Evolutionary conservation across 2,113 vertebrate genomes (phyloP).

Genomic region (Dromaius novaehollandiae): DNA sequence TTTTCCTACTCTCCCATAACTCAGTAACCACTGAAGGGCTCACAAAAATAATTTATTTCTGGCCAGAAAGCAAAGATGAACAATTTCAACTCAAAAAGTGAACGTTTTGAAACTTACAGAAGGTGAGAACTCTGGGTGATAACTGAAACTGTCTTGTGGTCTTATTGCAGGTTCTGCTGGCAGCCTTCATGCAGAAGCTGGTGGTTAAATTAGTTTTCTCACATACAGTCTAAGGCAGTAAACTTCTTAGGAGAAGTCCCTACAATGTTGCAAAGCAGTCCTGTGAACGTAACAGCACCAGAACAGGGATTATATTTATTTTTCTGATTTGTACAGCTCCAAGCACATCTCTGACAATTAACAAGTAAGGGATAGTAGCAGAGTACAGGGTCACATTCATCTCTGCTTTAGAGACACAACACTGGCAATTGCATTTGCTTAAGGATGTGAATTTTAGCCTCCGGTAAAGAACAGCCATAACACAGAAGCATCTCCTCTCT

Average conservation of each 20-base stretch:
- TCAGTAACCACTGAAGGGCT: background rate
- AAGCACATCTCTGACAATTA: background rate
- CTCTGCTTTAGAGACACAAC: accelerated
- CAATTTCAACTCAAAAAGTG: background rate
- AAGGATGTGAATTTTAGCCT: background rate
- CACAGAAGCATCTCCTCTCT: background rate
- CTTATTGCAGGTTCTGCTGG: background rate
- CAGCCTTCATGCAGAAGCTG: background rate
- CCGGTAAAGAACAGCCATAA: accelerated
- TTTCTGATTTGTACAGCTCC: background rate
- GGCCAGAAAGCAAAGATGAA: background rate
- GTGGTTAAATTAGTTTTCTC: background rate
- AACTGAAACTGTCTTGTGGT: background rate
- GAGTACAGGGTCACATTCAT: background rate
- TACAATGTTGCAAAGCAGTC: background rate
- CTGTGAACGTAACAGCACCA: accelerated
- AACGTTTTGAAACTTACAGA: background rate
- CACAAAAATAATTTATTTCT: background rate
- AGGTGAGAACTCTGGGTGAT: background rate
- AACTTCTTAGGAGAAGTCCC: background rate
- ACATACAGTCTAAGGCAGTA: background rate
- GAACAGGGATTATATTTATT: background rate
- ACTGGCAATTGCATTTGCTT: background rate
- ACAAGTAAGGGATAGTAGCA: background rate
- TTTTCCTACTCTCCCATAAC: background rate